A percentile compares a stretch with the other conserved stretches of the same genome.
phyloP scores from a whole-genome alignment of 2,888 invertebrate species.

The Taphrorychus bicolor region DNA sequence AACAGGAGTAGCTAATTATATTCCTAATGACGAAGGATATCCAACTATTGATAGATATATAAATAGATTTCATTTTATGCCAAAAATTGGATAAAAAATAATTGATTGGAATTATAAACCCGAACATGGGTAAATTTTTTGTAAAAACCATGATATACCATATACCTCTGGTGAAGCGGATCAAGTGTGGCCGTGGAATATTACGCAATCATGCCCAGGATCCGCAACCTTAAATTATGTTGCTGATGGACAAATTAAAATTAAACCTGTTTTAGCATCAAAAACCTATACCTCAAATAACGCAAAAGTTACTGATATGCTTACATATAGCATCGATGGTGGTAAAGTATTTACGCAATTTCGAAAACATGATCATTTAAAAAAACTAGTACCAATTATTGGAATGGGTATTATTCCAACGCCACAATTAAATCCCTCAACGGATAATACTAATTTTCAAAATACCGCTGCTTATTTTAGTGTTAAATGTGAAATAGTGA shows the following conservation, averaged over 20 bases:
- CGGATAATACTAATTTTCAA: no score
- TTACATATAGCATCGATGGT: neutral
- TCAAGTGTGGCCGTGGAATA: neutral
- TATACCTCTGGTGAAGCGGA: neutral
- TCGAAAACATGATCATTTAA: no score
- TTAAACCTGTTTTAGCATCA: neutral
- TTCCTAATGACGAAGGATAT: neutral
- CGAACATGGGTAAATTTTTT: neutral
- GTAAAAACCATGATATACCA: neutral
- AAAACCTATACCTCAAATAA: neutral
- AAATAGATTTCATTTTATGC: neutral
- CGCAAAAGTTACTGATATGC: neutral
- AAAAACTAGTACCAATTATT: no score
- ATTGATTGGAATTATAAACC: neutral
- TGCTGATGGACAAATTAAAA: neutral
- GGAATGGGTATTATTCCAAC: no score
- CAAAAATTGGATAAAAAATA: neutral
- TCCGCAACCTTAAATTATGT: neutral
- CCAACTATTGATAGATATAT: neutral
- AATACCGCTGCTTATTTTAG: no score
- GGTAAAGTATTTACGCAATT: no score
- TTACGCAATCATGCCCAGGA: neutral
- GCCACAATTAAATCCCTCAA: no score
- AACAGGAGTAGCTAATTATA: neutral
- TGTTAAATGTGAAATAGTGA: no score